Evolutionary conservation across 1,140 invertebrate genomes (phyloP).

Genomic region (Habropoda laboriosa): DNA sequence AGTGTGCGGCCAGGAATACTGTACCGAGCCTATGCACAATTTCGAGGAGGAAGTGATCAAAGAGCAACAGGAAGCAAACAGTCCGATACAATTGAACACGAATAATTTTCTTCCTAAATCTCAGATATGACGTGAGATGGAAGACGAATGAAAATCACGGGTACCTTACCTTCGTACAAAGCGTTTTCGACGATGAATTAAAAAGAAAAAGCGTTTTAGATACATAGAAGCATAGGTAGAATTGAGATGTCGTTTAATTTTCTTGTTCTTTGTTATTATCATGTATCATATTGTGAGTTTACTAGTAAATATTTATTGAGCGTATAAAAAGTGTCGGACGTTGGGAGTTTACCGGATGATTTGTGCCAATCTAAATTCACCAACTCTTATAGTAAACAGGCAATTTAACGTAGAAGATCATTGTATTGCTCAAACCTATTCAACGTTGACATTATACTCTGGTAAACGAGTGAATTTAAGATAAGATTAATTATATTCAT

Average conservation of each 20-base stretch:
- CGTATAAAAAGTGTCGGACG: neutral
- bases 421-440: neutral
- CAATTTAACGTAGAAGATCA: neutral
- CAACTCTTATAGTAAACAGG: neutral
- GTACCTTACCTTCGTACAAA: neutral
- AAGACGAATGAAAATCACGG: neutral
- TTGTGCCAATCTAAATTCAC: too few species aligned
- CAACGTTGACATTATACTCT: neutral
- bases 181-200: neutral
- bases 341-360: too few species aligned
- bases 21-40: constrained; percentile 72
- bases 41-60: constrained; percentile 72
- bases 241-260: neutral
- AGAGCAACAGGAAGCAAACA: constrained; percentile 71
- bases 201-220: neutral
- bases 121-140: constrained; percentile 21
- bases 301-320: neutral
- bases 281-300: neutral
- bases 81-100: constrained; percentile 65
- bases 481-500: constrained; percentile 13
- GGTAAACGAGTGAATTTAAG: neutral
- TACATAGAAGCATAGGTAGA: neutral
- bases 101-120: constrained; percentile 42
- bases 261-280: neutral
- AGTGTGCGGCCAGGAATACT: constrained; percentile 81